Conservation (phyloP, 2,888 invertebrate species). For the Geophilus truncorum region DNA sequence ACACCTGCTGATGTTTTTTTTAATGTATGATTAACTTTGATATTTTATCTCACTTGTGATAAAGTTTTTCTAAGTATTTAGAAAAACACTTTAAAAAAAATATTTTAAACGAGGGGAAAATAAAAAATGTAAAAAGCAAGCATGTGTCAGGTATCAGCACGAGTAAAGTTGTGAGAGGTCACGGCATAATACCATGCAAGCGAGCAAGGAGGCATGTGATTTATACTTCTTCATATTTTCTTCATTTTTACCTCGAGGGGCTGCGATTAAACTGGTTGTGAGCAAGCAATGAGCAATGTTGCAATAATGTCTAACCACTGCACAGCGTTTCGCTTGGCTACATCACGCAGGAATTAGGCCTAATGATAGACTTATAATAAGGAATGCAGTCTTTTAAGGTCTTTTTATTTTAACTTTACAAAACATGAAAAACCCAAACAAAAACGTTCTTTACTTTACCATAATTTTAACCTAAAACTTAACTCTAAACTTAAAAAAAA, state of each 20-base stretch:
- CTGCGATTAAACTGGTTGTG: conserved; percentile 2
- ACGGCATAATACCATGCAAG: conserved; percentile 10
- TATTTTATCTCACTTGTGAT: not conserved
- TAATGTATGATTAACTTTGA: not conserved
- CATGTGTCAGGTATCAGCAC: not conserved
- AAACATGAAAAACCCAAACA: too few species aligned
- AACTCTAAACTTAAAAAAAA: too few species aligned
- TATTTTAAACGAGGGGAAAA: too few species aligned
- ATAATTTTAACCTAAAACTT: too few species aligned
- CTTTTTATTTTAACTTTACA: not conserved
- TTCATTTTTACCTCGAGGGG: not conserved
- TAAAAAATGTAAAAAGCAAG: not conserved
- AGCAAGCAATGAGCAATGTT: conserved; percentile 20
- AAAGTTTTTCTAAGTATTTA: not conserved
- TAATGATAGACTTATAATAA: not conserved
- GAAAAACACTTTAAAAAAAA: too few species aligned
- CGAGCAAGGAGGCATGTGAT: not conserved
- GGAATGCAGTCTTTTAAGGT: not conserved
- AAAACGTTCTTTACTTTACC: too few species aligned
- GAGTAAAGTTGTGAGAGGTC: not conserved
- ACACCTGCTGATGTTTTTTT: not conserved
- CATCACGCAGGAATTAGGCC: not conserved
- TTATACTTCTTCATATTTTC: conserved; percentile 15
- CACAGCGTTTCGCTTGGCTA: not conserved
- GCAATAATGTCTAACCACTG: not conserved